These are phyloP conservation scores for Netelia melanura DNA, from an alignment of 2,888 invertebrate species.

Conservation along the genomic window DNA sequence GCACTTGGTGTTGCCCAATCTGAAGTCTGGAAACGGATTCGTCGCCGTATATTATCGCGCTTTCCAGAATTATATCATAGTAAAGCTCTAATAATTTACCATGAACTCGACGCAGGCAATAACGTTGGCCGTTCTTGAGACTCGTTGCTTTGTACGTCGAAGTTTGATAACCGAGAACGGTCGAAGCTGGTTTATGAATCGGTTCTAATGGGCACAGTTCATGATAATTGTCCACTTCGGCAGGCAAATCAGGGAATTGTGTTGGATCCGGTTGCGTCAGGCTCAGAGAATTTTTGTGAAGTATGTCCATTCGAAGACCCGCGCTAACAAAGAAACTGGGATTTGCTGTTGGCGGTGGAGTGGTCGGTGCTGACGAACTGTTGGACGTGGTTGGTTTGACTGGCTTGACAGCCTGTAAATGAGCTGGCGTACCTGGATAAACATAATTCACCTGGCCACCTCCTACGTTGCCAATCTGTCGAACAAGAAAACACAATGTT, in stretches of 20 bases:
- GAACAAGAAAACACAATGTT: constrained; percentile 22
- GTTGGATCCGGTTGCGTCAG: constrained; percentile 91
- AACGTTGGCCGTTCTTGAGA: constrained; percentile 93
- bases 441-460: constrained; percentile 85
- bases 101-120: constrained; percentile 95
- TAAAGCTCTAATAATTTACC: constrained; percentile 84
- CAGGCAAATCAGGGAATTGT: constrained; percentile 91
- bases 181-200: constrained; percentile 88
- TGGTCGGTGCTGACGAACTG: constrained; percentile 80
- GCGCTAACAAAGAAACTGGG: constrained; percentile 94
- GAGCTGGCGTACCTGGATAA: constrained; percentile 88
- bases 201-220: constrained; percentile 94
- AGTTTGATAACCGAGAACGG: constrained; percentile 90
- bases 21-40: constrained; percentile 87
- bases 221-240: constrained; percentile 95
- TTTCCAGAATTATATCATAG: not conserved
- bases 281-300: constrained; percentile 90
- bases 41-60: not conserved
- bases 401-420: constrained; percentile 86
- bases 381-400: constrained; percentile 83
- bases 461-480: constrained; percentile 77
- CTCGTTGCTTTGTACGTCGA: constrained; percentile 96
- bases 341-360: constrained; percentile 79
- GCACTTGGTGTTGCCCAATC: constrained; percentile 93
- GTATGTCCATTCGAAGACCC: constrained; percentile 92